These are phyloP conservation scores for Cacatua alba DNA, from an alignment of 2,113 vertebrate species.

Conservation along the genomic window DNA sequence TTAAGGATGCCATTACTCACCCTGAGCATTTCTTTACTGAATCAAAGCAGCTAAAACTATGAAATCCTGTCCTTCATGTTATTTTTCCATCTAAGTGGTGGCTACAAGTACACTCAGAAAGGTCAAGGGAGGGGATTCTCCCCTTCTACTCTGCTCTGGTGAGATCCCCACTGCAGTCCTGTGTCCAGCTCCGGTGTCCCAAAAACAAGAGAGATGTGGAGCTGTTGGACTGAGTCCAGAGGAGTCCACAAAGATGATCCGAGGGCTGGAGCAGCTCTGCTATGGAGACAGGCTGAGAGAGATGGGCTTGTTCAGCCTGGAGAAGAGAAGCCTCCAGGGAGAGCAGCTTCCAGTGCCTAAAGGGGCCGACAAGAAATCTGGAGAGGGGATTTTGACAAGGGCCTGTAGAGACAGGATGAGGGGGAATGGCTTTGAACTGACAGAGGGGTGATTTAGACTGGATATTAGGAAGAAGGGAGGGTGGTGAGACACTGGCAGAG, in stretches of 20 bases:
- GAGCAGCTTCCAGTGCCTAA: not conserved
- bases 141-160: not conserved
- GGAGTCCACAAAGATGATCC: not conserved
- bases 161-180: not conserved
- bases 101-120: not conserved
- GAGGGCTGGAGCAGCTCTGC: not conserved
- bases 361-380: not conserved
- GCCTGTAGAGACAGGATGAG: not conserved
- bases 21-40: not conserved
- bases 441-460: not conserved
- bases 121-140: not conserved
- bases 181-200: not conserved
- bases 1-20: constrained; percentile 30
- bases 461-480: not conserved
- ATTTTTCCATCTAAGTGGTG: not conserved
- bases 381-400: not conserved
- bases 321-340: not conserved
- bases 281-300: not conserved
- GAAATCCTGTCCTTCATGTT: not conserved
- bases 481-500: not conserved
- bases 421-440: not conserved
- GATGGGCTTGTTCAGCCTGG: not conserved
- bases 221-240: not conserved
- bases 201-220: not conserved
- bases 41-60: not conserved